Evolutionary conservation across 2,888 invertebrate species (phyloP).

Genomic region (Torymus texanus): DNA sequence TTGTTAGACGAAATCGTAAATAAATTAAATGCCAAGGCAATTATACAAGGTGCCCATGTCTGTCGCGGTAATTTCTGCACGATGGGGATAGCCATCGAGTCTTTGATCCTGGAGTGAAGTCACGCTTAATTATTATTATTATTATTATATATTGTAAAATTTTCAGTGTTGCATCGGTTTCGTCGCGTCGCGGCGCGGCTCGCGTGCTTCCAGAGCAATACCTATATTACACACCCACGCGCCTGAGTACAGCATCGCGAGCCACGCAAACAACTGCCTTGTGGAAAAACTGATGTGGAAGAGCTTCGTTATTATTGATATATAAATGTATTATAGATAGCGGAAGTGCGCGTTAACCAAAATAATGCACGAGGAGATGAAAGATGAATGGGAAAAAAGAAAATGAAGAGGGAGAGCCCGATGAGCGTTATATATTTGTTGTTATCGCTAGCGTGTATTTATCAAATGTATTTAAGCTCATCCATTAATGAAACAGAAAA

Average conservation of each 20-base stretch:
- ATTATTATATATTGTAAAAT: conserved; percentile 21
- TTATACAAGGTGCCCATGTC: conserved; percentile 24
- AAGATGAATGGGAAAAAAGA: conserved; percentile 17
- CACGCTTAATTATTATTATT: conserved; percentile 50
- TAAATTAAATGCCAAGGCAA: too few species aligned
- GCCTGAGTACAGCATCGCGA: not conserved
- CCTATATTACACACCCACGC: not conserved
- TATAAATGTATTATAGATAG: conserved; percentile 53
- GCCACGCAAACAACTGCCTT: conserved; percentile 24
- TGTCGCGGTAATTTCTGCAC: conserved; percentile 19
- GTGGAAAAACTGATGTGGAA: conserved; percentile 25
- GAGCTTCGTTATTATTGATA: conserved; percentile 45
- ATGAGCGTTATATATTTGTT: conserved; percentile 55
- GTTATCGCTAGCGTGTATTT: conserved; percentile 56
- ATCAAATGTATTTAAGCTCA: conserved; percentile 54
- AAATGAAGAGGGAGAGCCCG: conserved; percentile 33
- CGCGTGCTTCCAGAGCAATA: conserved; percentile 19
- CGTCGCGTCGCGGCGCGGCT: conserved; percentile 2
- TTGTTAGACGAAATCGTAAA: too few species aligned
- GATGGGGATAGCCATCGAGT: conserved; percentile 50
- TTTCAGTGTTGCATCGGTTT: conserved; percentile 47
- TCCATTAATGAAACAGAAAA: conserved; percentile 36
- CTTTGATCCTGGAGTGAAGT: conserved; percentile 55
- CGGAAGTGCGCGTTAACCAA: conserved; percentile 43
- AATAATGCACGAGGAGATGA: conserved; percentile 34